A percentile compares a stretch with the other conserved stretches of the same genome.
Conservation (phyloP, 1,140 invertebrate species). For the Eubasilissa regina region DNA sequence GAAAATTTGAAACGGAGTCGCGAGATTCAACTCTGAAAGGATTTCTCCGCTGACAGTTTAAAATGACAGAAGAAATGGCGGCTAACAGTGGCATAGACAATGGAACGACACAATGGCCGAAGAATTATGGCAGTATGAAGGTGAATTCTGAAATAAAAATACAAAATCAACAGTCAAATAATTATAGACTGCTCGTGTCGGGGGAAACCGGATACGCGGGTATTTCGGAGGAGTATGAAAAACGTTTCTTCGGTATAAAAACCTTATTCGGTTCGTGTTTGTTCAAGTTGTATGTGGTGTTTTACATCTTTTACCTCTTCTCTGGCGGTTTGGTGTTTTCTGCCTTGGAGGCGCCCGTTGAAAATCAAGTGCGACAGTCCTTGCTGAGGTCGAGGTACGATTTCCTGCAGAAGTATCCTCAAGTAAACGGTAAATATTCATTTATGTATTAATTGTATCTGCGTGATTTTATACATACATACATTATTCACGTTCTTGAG, state of each 20-base stretch:
- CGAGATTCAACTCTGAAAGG: not conserved
- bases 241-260: conserved; percentile 67
- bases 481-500: no score
- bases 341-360: conserved; percentile 80
- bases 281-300: conserved; percentile 73
- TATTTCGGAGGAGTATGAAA: conserved; percentile 65
- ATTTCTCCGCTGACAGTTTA: conserved; percentile 24
- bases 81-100: conserved; percentile 21
- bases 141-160: conserved; percentile 67
- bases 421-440: conserved; percentile 69
- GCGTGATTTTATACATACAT: no score
- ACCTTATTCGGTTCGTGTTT: conserved; percentile 65
- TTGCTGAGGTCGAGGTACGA: conserved; percentile 72
- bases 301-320: conserved; percentile 82
- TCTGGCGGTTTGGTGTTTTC: conserved; percentile 85
- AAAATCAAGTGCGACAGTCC: conserved; percentile 73
- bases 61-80: conserved; percentile 45
- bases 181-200: conserved; percentile 6
- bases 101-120: conserved; percentile 42
- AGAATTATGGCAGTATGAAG: conserved; percentile 69
- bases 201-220: not conserved
- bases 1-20: not conserved
- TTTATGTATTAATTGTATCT: not conserved
- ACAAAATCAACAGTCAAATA: conserved; percentile 61
- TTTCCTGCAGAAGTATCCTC: conserved; percentile 74